Conservation (phyloP, 2,797 vertebrate genomes). For the Yasuhikotakia modesta region DNA sequence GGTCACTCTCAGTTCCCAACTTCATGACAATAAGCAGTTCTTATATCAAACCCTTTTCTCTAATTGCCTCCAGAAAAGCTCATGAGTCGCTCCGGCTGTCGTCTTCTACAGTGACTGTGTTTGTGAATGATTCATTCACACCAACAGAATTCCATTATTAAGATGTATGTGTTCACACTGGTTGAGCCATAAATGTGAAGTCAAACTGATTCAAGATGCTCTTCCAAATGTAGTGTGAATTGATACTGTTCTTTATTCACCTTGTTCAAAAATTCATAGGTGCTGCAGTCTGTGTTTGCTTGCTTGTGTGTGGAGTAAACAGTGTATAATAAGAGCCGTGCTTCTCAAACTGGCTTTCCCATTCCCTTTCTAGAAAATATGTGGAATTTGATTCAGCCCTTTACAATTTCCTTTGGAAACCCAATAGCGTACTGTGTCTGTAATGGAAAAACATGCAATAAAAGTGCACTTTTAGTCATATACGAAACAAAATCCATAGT, state of each 20-base stretch:
- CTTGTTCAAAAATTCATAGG: constrained; percentile 10
- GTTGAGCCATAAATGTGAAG: neutral
- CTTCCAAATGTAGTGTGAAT: constrained; percentile 9
- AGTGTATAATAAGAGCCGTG: constrained; percentile 10
- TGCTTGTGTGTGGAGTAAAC: neutral
- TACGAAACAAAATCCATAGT: neutral
- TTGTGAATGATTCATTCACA: constrained; percentile 17
- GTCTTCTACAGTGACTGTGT: neutral
- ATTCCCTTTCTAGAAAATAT: constrained; percentile 7
- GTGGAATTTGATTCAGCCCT: too few species aligned
- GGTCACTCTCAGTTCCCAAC: constrained; percentile 26
- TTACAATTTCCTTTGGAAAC: too few species aligned
- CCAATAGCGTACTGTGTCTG: neutral
- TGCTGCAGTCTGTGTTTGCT: constrained; percentile 6
- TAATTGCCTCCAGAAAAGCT: constrained; percentile 19
- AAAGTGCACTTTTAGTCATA: too few species aligned
- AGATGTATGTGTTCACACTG: neutral
- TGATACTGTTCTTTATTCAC: constrained; percentile 9
- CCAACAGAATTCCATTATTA: neutral
- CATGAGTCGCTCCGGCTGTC: neutral
- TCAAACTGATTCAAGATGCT: too few species aligned
- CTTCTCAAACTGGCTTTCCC: constrained; percentile 1
- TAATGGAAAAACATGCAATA: neutral
- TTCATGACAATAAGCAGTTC: constrained; percentile 18
- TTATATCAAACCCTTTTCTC: neutral